phyloP scores from a whole-genome alignment of 1,140 invertebrate species.

The Drosophila triauraria region DNA sequence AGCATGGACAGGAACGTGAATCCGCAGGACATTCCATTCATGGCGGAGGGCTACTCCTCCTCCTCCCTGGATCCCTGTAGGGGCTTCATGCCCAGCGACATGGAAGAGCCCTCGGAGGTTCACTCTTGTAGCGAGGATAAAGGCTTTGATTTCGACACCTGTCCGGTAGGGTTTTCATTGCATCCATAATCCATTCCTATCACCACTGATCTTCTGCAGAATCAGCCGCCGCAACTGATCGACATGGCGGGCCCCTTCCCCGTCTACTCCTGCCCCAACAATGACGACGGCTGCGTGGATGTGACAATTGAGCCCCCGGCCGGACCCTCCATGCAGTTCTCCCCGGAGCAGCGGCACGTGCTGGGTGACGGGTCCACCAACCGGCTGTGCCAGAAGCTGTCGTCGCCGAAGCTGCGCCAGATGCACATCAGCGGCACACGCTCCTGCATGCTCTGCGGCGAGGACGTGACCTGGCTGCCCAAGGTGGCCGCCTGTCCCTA shows the following conservation, averaged over 20 bases:
- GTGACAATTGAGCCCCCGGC: constrained; percentile 16
- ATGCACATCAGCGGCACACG: constrained; percentile 33
- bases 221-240: constrained; percentile 7
- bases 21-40: constrained; percentile 16
- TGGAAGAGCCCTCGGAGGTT: not conserved
- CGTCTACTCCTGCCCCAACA: constrained; percentile 19
- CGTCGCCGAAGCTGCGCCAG: constrained; percentile 48
- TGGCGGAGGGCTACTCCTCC: constrained; percentile 5
- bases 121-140: not conserved
- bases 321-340: constrained; percentile 45
- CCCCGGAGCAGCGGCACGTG: not conserved
- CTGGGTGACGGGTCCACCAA: constrained; percentile 49
- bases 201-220: not conserved
- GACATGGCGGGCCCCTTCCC: constrained; percentile 64
- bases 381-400: constrained; percentile 17
- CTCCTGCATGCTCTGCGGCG: constrained; percentile 63
- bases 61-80: constrained; percentile 51
- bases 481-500: constrained; percentile 70
- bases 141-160: not conserved
- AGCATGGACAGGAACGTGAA: constrained; percentile 19
- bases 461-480: constrained; percentile 74
- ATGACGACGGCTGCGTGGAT: constrained; percentile 2
- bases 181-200: too few relatives aligned
- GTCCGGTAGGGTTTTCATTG: not conserved
- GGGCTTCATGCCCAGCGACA: constrained; percentile 33